Percentiles rank a stretch among this genome's conserved stretches.
These are phyloP conservation scores for Calameuta idolon DNA, from an alignment of 2,888 invertebrate species.

Conservation along the genomic window DNA sequence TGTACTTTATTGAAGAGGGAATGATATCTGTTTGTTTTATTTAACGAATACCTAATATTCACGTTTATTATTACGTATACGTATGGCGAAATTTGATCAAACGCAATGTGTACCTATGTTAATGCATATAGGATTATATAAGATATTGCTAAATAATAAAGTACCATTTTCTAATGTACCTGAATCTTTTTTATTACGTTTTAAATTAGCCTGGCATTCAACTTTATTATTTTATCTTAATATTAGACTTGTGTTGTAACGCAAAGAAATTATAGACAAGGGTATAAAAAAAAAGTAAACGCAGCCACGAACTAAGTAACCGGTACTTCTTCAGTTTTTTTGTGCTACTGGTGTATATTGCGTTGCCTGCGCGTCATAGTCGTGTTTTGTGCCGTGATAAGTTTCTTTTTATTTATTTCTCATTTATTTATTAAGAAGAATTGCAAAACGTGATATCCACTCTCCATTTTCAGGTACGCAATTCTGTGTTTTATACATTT, in stretches of 20 bases:
- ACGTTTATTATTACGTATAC: not conserved
- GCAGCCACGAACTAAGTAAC: not conserved
- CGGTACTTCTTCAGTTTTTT: not conserved
- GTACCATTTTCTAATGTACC: conserved; percentile 17
- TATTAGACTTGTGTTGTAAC: not conserved
- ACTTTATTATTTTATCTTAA: not conserved
- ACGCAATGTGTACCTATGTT: conserved; percentile 9
- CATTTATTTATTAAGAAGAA: not conserved
- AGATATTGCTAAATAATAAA: conserved; percentile 47
- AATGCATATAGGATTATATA: conserved; percentile 24
- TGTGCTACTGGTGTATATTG: not conserved
- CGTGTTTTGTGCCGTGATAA: not conserved
- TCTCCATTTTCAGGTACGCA: not conserved
- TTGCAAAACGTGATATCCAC: not conserved
- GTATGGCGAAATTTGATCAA: conserved; percentile 5
- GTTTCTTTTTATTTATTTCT: not conserved
- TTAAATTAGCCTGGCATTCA: not conserved
- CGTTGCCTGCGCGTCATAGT: not conserved
- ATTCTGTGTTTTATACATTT: not conserved
- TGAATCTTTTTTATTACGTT: not conserved
- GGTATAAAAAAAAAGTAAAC: not conserved
- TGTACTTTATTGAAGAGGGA: not conserved
- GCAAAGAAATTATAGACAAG: too few relatives aligned
- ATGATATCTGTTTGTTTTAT: conserved; percentile 1
- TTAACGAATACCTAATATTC: not conserved